Evolutionary conservation across 2,113 vertebrate species (phyloP).

Genomic region (Neolamprologus kungweensis): DNA sequence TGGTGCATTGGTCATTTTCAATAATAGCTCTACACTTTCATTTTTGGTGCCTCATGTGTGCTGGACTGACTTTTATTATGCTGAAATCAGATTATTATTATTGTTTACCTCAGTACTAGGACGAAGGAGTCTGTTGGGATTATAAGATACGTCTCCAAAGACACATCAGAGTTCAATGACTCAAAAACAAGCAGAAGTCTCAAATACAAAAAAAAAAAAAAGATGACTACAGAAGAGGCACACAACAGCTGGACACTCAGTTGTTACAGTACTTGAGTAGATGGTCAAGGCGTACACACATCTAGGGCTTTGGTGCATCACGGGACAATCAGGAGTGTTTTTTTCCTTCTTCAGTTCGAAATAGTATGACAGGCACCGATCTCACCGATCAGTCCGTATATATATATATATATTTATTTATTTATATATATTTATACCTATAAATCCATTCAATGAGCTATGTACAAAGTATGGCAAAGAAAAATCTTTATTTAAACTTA

Average conservation of each 20-base stretch:
- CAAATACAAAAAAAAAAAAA: background rate
- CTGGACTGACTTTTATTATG: background rate
- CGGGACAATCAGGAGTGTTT: constrained; percentile 40
- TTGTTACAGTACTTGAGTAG: constrained; percentile 23
- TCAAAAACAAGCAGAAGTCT: background rate
- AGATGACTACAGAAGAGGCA: background rate
- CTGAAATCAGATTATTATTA: background rate
- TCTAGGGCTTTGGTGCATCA: constrained; percentile 57
- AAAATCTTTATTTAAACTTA: constrained; percentile 26
- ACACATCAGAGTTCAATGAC: background rate
- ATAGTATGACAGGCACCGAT: constrained; percentile 5
- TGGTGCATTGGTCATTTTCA: background rate
- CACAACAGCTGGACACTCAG: constrained; percentile 6
- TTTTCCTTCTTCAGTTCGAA: constrained; percentile 15
- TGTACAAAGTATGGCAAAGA: constrained; percentile 63
- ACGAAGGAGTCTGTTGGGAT: background rate
- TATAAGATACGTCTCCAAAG: background rate
- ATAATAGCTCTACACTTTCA: background rate
- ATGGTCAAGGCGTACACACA: constrained; percentile 29
- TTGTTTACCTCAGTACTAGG: background rate
- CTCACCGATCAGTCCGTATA: constrained; percentile 35
- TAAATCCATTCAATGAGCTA: constrained; percentile 61
- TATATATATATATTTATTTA: constrained; percentile 29
- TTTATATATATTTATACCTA: constrained; percentile 53
- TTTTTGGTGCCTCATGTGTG: background rate